A percentile compares a stretch with the other conserved stretches of the same genome.
phyloP scores from a whole-genome alignment of 2,797 vertebrate genomes.

The Sitta carolinensis region DNA sequence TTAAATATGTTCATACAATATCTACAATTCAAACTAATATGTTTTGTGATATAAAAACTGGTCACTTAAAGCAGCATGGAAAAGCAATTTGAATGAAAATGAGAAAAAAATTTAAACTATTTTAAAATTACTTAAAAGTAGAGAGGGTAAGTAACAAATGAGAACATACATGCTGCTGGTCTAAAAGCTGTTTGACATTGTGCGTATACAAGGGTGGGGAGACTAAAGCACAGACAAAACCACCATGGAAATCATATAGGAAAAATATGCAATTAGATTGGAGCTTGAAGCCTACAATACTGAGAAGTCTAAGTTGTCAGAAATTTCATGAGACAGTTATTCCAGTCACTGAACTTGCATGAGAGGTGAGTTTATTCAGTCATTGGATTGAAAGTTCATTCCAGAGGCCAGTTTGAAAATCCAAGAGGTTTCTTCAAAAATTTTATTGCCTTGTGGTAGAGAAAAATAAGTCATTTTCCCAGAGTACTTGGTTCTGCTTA shows the following conservation, averaged over 20 bases:
- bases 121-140: not conserved
- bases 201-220: not conserved
- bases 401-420: not conserved
- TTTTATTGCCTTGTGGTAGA: not conserved
- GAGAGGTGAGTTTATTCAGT: not conserved
- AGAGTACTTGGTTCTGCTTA: not conserved
- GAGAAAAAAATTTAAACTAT: not conserved
- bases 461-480: not conserved
- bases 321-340: not conserved
- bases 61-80: not conserved
- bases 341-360: not conserved
- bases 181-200: not conserved
- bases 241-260: not conserved
- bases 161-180: not conserved
- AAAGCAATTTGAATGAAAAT: conserved; percentile 27
- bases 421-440: not conserved
- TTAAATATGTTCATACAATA: not conserved
- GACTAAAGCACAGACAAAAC: not conserved
- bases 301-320: not conserved
- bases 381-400: not conserved
- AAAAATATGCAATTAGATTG: not conserved
- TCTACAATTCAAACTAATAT: not conserved
- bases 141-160: not conserved
- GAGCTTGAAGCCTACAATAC: not conserved
- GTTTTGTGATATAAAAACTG: conserved; percentile 6